Conservation (phyloP, 2,888 invertebrate species). For the Rhodophaea formosa region DNA sequence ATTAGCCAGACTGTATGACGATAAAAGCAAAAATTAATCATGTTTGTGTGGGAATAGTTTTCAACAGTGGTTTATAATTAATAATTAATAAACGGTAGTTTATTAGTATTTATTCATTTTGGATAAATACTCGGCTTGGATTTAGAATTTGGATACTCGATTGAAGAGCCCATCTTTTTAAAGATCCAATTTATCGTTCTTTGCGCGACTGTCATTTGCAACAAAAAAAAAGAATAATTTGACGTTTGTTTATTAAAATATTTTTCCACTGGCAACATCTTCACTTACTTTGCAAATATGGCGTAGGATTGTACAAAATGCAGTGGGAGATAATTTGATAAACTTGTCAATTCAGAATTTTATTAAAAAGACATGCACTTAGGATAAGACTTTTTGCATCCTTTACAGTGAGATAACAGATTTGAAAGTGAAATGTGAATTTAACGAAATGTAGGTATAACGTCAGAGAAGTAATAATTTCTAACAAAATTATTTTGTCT, state of each 20-base stretch:
- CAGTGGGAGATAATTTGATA: slow-evolving; percentile 66
- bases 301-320: slow-evolving; percentile 73
- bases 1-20: no score
- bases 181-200: no score
- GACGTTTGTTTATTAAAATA: slow-evolving; percentile 13
- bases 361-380: slow-evolving; percentile 61
- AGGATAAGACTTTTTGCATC: slow-evolving; percentile 48
- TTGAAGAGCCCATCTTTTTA: no score
- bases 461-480: slow-evolving; percentile 39
- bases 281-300: slow-evolving; percentile 64
- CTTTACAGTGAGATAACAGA: slow-evolving; percentile 48
- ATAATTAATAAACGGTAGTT: no score
- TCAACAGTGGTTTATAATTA: no score
- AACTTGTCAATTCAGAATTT: slow-evolving; percentile 67
- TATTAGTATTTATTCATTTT: no score
- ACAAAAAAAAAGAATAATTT: neutral
- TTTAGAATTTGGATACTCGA: no score
- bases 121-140: no score
- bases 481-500: slow-evolving; percentile 45
- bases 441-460: slow-evolving; percentile 72
- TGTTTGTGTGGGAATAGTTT: no score
- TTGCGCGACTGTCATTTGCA: no score
- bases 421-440: slow-evolving; percentile 70
- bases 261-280: slow-evolving; percentile 42
- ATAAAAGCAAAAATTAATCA: no score